Evolutionary conservation across 1,140 invertebrate species (phyloP), one percentile per base, ranked within the genome.

Genomic region (Chironomus tepperi): DNA sequence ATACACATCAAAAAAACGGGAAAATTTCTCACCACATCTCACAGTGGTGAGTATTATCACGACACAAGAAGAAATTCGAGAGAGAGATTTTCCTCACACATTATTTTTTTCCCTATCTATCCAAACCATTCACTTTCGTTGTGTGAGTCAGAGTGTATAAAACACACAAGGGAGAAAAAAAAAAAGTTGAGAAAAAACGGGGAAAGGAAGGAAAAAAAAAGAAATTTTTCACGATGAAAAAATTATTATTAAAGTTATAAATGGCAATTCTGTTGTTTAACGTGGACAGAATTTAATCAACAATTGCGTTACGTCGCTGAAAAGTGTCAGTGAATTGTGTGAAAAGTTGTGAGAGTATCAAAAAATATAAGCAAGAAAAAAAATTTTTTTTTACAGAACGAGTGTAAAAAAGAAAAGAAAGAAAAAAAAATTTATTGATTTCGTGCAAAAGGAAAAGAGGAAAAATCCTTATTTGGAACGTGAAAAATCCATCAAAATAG

Each of bases 401-500:
- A 19, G 65, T 18, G 19, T 19, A 18, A 70, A 70, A 34, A 70
- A 70, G 16, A 70, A 70, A 19, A 16, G 18, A 18, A 19, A 18
- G 19, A 10, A 70, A 70, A 21, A 70, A 70, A 70, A 70, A 19
- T 70, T 70, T 70, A 70, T 70, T 70, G 65, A 70, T 70, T 70
- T 70, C 65, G 65, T 70, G 16, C 65, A 70, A 18, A 70, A 70
- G 65, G 65, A 70, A 70, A 70, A 70, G 9, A 70, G 65, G 65
- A 70, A 70, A 70, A 70, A 19, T 21, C 65, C 19, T 70, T 70
- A 19, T 19, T 70, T 70, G 16, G 16, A 21, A 19, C 19, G 65
- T 18, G 19, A 70, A 34, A 34, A 70, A 70, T 70, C 65, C 16
- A 70, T 19, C 65, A 70, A 57, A 57, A 57, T 57, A 57, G 47